phyloP scores from a whole-genome alignment of 2,888 invertebrate species.

The Blastobasis lacticolella region DNA sequence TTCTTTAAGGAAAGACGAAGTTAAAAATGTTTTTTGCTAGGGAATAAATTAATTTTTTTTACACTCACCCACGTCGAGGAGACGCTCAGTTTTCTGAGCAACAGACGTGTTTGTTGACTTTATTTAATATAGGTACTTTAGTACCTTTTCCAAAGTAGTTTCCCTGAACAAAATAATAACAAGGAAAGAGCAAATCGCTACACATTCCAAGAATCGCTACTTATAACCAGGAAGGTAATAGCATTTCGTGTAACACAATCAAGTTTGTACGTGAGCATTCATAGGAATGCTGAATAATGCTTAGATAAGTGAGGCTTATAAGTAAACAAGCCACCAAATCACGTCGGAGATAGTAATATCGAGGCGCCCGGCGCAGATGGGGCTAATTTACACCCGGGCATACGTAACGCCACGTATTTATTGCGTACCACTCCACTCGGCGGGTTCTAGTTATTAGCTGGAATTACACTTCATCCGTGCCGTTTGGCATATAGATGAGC shows the following conservation, averaged over 20 bases:
- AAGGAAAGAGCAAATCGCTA: too few species aligned
- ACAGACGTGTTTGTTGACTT: too few species aligned
- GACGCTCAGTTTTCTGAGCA: too few species aligned
- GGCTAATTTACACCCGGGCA: slow-evolving; percentile 7
- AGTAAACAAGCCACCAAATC: slow-evolving; percentile 5
- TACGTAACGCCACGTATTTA: slow-evolving; percentile 4
- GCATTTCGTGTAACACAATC: too few species aligned
- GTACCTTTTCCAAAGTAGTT: too few species aligned
- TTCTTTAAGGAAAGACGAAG: slow-evolving; percentile 28
- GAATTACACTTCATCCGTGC: slow-evolving; percentile 5
- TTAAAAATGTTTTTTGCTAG: slow-evolving; percentile 34
- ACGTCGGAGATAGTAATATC: slow-evolving; percentile 5
- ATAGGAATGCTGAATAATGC: too few species aligned
- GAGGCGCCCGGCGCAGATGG: slow-evolving; percentile 5
- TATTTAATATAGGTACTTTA: too few species aligned
- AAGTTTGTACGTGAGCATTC: too few species aligned
- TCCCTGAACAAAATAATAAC: too few species aligned
- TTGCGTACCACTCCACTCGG: slow-evolving; percentile 3
- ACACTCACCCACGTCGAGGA: slow-evolving; percentile 9
- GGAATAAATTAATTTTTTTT: slow-evolving; percentile 41
- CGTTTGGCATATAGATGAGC: background rate
- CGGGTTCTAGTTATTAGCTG: slow-evolving; percentile 6
- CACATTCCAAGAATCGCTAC: too few species aligned
- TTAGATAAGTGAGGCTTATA: background rate
- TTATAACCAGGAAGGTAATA: too few species aligned